Conservation (phyloP, 2,113 vertebrate species). For the Thunnus thynnus region DNA sequence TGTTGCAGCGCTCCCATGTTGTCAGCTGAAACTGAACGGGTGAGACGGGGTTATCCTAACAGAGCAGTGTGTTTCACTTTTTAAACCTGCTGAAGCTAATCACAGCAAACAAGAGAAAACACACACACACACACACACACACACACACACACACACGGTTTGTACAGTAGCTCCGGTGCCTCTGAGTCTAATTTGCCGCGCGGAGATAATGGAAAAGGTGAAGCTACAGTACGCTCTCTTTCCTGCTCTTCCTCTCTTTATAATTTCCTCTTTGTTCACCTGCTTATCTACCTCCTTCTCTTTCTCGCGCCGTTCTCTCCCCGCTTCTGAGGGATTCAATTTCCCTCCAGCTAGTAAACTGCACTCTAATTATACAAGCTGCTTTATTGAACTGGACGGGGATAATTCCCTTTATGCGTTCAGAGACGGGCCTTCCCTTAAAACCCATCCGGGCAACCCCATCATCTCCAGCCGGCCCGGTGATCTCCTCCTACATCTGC, state of each 20-base stretch:
- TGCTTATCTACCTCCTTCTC: conserved; percentile 63
- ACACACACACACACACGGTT: background rate
- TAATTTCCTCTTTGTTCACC: conserved; percentile 64
- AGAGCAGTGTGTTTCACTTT: conserved; percentile 14
- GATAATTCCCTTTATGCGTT: conserved; percentile 51
- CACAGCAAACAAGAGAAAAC: conserved; percentile 44
- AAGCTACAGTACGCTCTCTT: conserved; percentile 33
- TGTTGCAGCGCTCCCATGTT: background rate
- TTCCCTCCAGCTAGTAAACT: conserved; percentile 66
- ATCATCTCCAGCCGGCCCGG: conserved; percentile 17
- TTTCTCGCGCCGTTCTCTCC: conserved; percentile 2
- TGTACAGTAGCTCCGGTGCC: conserved; percentile 37
- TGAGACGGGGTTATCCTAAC: conserved; percentile 34
- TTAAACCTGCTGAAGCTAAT: conserved; percentile 39
- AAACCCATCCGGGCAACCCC: conserved; percentile 45
- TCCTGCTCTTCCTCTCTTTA: conserved; percentile 34
- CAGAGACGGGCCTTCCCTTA: conserved; percentile 34
- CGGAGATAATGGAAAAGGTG: conserved; percentile 61
- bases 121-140: conserved; percentile 7
- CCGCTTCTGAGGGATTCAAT: conserved; percentile 62
- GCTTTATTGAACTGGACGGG: conserved; percentile 61
- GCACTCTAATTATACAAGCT: conserved; percentile 67
- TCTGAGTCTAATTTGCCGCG: conserved; percentile 57
- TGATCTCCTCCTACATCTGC: conserved; percentile 45
- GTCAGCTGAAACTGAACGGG: conserved; percentile 38